Percentiles rank a stretch among this genome's conserved stretches.
These are phyloP conservation scores for Sander vitreus DNA, from an alignment of 2,113 vertebrate genomes.

Conservation along the genomic window DNA sequence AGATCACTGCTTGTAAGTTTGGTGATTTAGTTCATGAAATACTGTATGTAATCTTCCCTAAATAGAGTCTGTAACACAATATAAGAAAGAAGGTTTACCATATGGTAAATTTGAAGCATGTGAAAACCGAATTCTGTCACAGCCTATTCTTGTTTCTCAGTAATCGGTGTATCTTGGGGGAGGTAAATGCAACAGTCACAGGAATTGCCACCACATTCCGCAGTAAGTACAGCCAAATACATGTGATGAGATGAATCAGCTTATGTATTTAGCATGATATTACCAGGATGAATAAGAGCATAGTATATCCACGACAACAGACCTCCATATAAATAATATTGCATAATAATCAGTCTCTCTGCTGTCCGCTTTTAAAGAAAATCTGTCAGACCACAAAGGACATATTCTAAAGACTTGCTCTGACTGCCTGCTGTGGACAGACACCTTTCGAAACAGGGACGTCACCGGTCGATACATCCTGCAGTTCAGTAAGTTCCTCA, in stretches of 20 bases:
- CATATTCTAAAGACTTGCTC: conserved; percentile 74
- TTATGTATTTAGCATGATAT: neutral
- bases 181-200: conserved; percentile 74
- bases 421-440: conserved; percentile 80
- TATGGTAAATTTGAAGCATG: neutral
- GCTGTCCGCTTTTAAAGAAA: conserved; percentile 55
- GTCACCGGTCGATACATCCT: conserved; percentile 73
- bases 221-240: conserved; percentile 64
- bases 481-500: conserved; percentile 73
- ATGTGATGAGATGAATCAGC: neutral
- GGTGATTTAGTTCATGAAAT: neutral
- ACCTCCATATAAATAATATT: neutral
- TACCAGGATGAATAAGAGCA: too few species aligned
- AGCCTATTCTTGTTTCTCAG: conserved; percentile 51
- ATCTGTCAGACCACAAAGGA: conserved; percentile 80
- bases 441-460: conserved; percentile 75
- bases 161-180: conserved; percentile 68
- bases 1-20: conserved; percentile 76
- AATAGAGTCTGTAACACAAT: neutral
- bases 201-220: conserved; percentile 70
- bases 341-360: neutral
- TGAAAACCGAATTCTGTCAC: neutral
- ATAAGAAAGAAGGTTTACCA: neutral
- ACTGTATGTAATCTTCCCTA: neutral
- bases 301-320: neutral